Evolutionary conservation across 2,888 invertebrate species (phyloP).

Genomic region (Eupithecia inturbata): DNA sequence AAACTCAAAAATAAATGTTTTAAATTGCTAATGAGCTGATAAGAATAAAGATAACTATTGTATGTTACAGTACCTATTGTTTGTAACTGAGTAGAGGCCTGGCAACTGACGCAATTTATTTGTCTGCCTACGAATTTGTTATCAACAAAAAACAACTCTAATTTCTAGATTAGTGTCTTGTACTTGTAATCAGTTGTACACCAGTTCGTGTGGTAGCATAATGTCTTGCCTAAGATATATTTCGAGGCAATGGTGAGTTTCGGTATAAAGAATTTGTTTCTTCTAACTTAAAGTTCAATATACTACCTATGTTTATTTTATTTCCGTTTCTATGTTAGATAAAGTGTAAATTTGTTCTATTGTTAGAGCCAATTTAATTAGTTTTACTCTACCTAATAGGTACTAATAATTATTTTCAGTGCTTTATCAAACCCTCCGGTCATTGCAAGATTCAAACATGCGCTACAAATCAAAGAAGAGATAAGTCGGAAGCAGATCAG

Average conservation of each 20-base stretch:
- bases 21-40: conserved; percentile 1
- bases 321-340: no score
- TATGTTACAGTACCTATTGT: conserved; percentile 9
- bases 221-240: conserved; percentile 69
- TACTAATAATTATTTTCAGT: conserved; percentile 50
- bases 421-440: conserved; percentile 51
- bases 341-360: not conserved
- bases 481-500: conserved; percentile 80
- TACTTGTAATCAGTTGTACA: conserved; percentile 23
- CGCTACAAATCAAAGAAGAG: conserved; percentile 62
- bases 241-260: conserved; percentile 66
- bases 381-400: not conserved
- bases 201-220: conserved; percentile 34
- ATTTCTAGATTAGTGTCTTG: conserved; percentile 47
- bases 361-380: not conserved
- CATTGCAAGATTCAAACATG: conserved; percentile 64
- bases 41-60: conserved; percentile 44
- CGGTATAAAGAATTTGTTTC: no score
- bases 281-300: no score
- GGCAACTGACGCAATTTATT: conserved; percentile 53
- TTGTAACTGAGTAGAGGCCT: conserved; percentile 47
- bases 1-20: not conserved
- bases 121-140: conserved; percentile 35
- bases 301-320: no score
- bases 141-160: conserved; percentile 52